phyloP scores from a whole-genome alignment of 2,797 vertebrate species.

The Emys orbicularis region DNA sequence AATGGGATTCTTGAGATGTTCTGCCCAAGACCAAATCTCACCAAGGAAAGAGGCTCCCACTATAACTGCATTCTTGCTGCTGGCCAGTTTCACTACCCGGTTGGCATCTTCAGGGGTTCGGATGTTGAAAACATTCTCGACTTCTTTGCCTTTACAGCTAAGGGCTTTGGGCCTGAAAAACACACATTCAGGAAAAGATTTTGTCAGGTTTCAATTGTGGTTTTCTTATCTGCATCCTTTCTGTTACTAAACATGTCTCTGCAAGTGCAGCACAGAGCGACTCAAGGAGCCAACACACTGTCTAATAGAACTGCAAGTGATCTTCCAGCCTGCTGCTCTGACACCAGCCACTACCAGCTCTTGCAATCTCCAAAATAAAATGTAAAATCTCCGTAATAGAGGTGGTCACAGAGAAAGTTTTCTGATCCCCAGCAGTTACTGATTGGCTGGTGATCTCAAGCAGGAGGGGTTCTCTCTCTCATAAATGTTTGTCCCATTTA shows the following conservation, averaged over 20 bases:
- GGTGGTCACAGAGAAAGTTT: not conserved
- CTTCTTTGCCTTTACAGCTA: conserved; percentile 94
- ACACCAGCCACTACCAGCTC: not conserved
- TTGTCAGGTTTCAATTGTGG: not conserved
- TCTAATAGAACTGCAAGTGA: not conserved
- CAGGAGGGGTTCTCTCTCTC: not conserved
- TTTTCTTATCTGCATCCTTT: not conserved
- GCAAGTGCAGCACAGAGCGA: not conserved
- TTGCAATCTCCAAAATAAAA: not conserved
- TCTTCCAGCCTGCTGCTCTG: not conserved
- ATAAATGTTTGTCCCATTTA: not conserved
- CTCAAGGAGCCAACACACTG: not conserved
- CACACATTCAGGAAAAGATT: not conserved
- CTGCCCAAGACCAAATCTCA: conserved; percentile 69
- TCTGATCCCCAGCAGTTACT: not conserved
- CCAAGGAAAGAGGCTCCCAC: conserved; percentile 97
- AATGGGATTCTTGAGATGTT: not conserved
- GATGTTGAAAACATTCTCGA: conserved; percentile 94
- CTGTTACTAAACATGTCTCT: not conserved
- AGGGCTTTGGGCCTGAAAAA: conserved; percentile 90
- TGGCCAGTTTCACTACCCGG: conserved; percentile 91
- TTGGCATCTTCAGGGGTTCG: conserved; percentile 94
- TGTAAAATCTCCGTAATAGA: not conserved
- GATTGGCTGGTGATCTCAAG: no score
- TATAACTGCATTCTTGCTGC: conserved; percentile 93